Evolutionary conservation across 2,797 vertebrate species (phyloP).

Genomic region (Simalia tracyae): DNA sequence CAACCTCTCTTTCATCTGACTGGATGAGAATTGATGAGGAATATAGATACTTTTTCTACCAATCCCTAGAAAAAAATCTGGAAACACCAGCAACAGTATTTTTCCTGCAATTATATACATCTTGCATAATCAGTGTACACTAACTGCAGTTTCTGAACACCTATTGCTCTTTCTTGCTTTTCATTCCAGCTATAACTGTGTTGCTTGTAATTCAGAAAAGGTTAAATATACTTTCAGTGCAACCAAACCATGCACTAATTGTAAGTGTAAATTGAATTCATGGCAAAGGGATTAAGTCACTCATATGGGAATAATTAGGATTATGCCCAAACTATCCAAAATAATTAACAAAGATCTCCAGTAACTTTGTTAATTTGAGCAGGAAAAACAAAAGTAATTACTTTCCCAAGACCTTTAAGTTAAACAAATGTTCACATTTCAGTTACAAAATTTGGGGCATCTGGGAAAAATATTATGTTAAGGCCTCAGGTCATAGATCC

Average conservation of each 20-base stretch:
- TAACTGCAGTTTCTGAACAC: conserved; percentile 1
- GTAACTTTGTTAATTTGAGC: neutral
- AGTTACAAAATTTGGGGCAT: neutral
- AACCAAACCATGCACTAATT: neutral
- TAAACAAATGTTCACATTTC: neutral
- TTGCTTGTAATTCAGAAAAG: neutral
- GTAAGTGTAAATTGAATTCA: neutral
- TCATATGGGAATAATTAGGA: neutral
- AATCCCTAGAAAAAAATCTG: neutral
- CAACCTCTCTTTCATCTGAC: neutral
- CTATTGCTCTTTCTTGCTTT: neutral
- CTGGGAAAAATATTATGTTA: neutral
- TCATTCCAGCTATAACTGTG: neutral
- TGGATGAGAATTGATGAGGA: neutral
- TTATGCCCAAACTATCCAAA: neutral
- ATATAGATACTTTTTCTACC: neutral
- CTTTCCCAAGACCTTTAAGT: neutral
- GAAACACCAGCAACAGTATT: neutral
- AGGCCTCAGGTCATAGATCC: neutral
- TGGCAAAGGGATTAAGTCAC: neutral
- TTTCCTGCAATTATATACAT: neutral
- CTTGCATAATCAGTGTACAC: neutral
- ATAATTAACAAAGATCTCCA: neutral
- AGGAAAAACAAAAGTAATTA: neutral
- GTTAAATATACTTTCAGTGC: neutral